Conservation (phyloP, 1,140 invertebrate genomes). For the Latrodectus geometricus region DNA sequence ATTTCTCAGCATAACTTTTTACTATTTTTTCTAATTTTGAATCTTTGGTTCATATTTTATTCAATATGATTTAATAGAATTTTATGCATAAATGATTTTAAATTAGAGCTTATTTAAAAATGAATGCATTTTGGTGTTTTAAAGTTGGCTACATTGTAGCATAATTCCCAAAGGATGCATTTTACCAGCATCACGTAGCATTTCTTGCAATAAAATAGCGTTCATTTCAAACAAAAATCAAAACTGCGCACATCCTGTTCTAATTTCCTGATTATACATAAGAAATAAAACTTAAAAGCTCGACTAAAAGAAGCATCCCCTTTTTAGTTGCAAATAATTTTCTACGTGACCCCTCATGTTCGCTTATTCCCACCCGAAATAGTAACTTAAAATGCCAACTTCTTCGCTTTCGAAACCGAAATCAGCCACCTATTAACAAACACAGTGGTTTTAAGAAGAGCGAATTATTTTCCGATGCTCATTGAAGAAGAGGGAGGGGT, state of each 20-base stretch:
- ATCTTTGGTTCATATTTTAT: no score
- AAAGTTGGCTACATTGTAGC: no score
- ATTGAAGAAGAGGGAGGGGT: conserved; percentile 10
- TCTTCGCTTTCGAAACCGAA: conserved; percentile 32
- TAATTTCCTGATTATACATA: no score
- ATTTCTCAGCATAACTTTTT: no score
- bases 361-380: not conserved
- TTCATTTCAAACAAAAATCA: not conserved
- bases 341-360: conserved; percentile 6
- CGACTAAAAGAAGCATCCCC: not conserved
- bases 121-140: no score
- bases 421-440: conserved; percentile 50
- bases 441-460: conserved; percentile 43
- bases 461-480: conserved; percentile 56
- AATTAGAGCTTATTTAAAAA: no score
- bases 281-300: not conserved
- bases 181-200: no score
- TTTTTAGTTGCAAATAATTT: conserved; percentile 44
- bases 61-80: no score
- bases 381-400: conserved; percentile 43
- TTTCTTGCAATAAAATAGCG: not conserved
- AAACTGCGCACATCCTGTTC: not conserved
- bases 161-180: no score
- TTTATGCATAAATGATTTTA: no score
- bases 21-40: no score